Percentiles rank a stretch among this genome's conserved stretches.
phyloP scores from a whole-genome alignment of 2,113 vertebrate genomes.

The Siniperca chuatsi region DNA sequence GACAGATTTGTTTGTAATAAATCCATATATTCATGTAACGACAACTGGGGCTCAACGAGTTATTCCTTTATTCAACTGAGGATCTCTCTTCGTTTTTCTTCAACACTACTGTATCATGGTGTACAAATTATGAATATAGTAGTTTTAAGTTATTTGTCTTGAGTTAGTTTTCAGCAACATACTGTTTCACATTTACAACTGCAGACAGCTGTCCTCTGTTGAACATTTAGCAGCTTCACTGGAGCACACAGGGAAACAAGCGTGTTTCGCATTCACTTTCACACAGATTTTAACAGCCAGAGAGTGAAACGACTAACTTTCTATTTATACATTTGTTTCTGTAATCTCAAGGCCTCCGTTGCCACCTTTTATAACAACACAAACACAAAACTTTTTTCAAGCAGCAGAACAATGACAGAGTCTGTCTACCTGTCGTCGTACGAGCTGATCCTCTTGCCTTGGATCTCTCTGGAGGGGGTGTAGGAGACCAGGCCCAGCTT shows the following conservation, averaged over 20 bases:
- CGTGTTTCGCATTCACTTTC: conserved; percentile 10
- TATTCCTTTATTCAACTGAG: too few species aligned
- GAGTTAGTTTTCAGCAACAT: not conserved
- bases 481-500: conserved; percentile 87
- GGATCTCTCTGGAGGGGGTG: conserved; percentile 90
- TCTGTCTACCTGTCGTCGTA: conserved; percentile 89
- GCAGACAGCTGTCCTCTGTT: not conserved
- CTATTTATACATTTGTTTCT: not conserved
- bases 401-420: not conserved
- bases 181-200: not conserved
- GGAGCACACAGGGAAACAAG: not conserved
- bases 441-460: conserved; percentile 89
- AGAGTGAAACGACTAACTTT: not conserved
- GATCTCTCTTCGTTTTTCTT: too few species aligned
- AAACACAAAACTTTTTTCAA: not conserved
- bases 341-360: not conserved
- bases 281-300: not conserved
- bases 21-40: too few species aligned
- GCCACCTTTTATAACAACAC: not conserved
- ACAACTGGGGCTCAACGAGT: too few species aligned
- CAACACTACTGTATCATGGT: too few species aligned
- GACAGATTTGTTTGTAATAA: too few species aligned
- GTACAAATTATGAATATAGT: not conserved
- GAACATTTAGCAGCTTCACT: not conserved
- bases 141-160: not conserved